Base-by-base conservation (phyloP, 2,113 vertebrate species). In the Poeciliopsis prolifica region DNA sequence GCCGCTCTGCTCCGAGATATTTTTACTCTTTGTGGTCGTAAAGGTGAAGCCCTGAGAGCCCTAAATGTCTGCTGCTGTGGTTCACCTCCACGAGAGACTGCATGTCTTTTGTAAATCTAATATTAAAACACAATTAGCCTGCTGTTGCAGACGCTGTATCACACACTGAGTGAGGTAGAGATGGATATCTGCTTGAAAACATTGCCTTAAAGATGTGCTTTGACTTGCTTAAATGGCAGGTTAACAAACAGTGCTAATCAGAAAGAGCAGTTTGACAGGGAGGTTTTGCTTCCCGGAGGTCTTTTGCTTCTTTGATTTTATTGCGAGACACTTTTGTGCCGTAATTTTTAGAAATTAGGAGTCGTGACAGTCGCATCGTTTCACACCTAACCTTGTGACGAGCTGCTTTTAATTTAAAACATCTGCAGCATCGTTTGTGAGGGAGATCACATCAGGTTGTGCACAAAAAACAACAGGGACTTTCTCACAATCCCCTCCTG, bases 391-490 rank as follows among this genome's bases (percentile, higher is more conserved):
- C 91, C 86, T 77, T 2, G 30, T 76, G 88, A 86, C 60, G 7
- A 44, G 69, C 72, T 77, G 82, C 24, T 24, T 48, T 58, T 58
- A 76, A 85, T 86, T 89, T 54, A 29, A 84, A 90, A 82, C 84
- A 83, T 86, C 79, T 83, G 69, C 74, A 33, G 78, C 35, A 48
- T 68, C 8, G 24, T 11, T 58, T 35, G 11, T 69, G 67, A 71
- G 75, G 77, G 70, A 67, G 42, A 78, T 40, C 77, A 74, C 74
- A 31, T 70, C 69, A 79, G 42, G 37, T 70, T 61, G 44, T 66
- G 71, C 42, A 40, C 60, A 60, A 17, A 44, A 65, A 48, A 51
- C 44, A 69, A 65, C 68, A 85, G 85, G 86, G 80, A 48, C 70
- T 88, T 87, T 78, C 84, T 77, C 79, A 58, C 78, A 82, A 80